A percentile compares a stretch with the other conserved stretches of the same genome.
phyloP scores from a whole-genome alignment of 2,113 vertebrate species.

The Micronycteris hirsuta region DNA sequence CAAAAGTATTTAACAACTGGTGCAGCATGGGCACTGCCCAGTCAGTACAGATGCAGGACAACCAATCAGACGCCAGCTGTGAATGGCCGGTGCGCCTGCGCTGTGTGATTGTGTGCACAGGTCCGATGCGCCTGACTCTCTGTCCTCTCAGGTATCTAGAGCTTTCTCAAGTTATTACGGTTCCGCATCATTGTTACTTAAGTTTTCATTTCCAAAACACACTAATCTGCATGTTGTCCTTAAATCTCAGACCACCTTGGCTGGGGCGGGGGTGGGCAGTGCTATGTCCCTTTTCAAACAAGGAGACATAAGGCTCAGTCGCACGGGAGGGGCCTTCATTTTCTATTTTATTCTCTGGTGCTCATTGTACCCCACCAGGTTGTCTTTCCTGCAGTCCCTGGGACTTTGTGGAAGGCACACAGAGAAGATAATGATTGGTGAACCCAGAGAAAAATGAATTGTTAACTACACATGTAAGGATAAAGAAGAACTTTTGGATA shows the following conservation, averaged over 20 bases:
- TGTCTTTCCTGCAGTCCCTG: not conserved
- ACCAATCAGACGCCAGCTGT: not conserved
- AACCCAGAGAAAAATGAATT: not conserved
- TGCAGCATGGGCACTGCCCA: not conserved
- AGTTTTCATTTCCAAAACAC: not conserved
- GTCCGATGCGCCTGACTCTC: not conserved
- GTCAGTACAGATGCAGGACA: not conserved
- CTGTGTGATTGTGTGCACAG: rapidly evolving
- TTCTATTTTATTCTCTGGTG: not conserved
- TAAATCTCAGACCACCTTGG: not conserved
- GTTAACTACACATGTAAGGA: not conserved
- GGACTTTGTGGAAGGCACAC: not conserved
- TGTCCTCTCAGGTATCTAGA: not conserved
- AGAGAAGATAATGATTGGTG: not conserved
- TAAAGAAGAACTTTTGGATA: not conserved
- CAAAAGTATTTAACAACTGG: not conserved
- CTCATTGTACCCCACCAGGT: not conserved
- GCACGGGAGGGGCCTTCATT: not conserved
- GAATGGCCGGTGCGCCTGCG: not conserved
- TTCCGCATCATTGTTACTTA: not conserved
- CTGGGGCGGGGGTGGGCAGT: not conserved
- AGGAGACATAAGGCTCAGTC: not conserved
- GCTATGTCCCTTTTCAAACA: not conserved
- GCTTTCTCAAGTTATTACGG: not conserved
- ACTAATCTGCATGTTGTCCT: not conserved